Base-by-base conservation (phyloP, 2,113 vertebrate species). In the Okapia johnstoni region DNA sequence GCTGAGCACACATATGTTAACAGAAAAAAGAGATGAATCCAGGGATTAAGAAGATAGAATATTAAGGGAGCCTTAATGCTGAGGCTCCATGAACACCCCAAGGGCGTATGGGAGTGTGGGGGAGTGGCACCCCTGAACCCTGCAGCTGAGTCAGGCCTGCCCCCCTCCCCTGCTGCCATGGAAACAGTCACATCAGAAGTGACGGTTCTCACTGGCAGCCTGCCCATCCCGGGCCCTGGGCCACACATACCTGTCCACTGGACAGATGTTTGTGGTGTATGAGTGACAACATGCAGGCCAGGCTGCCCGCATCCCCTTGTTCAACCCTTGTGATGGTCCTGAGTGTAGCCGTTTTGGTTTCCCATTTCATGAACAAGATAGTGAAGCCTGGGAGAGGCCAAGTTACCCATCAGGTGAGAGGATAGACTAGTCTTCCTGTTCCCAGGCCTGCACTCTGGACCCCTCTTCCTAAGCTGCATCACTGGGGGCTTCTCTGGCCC, bases 281-380 rank as follows among this genome's bases (percentile, higher is more conserved):
- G 28, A 28, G 2, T 0, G 25, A 21, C 1, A 17, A 1, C 0
- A 7, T 21, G 4, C 19, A 0, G 3, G 52, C 30, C 80, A 19
- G 12, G 1, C 21, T 4, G 48, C 52, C 19, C 0, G 0, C 16
- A 5, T 40, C 15, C 2, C 14, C 43, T 8, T 0, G 0, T 23
- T 25, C 6, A 13, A 6, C 40, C 40, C 84, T 30, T 6, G 28
- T 50, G 33, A 43, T 2, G 0, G 17, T 73, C 28, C n/a, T 9
- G 19, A 13, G 17, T 19, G 7, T 2, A 1, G 63, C 5, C 16
- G 12, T 10, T 25, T 60, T 2, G 1, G 15, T 28, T 48, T 33
- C 2, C 36, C 9, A 2, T 57, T 48, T 85, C 14, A 30, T 6
- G 60, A 13, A 25, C 0, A 8, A 43, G n/a, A 60, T 13, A 16